Evolutionary conservation across 2,113 vertebrate genomes (phyloP).

Genomic region (Melierax canorus): DNA sequence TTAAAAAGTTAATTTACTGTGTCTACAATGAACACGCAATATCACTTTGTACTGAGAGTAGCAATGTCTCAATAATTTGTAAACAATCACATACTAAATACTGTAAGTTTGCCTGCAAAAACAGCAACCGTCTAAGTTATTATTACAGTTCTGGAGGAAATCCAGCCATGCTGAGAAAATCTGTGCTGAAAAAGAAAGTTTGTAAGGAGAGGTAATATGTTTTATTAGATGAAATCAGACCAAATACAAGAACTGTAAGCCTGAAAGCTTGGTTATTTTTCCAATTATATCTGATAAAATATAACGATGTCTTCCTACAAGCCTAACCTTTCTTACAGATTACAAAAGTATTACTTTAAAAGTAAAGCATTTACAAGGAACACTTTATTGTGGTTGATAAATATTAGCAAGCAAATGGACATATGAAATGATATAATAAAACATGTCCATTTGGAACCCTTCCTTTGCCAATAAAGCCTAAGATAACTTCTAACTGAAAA

Average conservation of each 20-base stretch:
- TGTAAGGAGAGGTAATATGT: neutral
- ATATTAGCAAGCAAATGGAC: neutral
- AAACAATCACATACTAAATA: neutral
- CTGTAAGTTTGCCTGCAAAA: neutral
- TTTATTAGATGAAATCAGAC: neutral
- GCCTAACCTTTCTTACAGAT: neutral
- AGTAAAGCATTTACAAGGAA: neutral
- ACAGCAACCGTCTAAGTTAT: neutral
- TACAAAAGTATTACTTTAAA: neutral
- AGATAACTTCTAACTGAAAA: neutral
- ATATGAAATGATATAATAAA: neutral
- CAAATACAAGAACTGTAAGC: neutral
- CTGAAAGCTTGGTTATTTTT: neutral
- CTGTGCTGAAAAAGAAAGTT: neutral
- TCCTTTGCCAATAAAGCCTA: neutral
- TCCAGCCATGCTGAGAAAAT: neutral
- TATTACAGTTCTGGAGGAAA: neutral
- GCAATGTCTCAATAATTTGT: neutral
- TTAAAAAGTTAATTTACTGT: neutral
- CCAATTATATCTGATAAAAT: neutral
- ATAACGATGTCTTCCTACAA: neutral
- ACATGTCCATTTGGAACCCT: neutral
- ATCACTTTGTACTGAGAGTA: neutral
- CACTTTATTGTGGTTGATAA: neutral
- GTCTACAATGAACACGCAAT: neutral